A percentile compares a stretch with the other conserved stretches of the same genome.
phyloP scores from a whole-genome alignment of 1,140 invertebrate species.

The Drosophila navojoa region DNA sequence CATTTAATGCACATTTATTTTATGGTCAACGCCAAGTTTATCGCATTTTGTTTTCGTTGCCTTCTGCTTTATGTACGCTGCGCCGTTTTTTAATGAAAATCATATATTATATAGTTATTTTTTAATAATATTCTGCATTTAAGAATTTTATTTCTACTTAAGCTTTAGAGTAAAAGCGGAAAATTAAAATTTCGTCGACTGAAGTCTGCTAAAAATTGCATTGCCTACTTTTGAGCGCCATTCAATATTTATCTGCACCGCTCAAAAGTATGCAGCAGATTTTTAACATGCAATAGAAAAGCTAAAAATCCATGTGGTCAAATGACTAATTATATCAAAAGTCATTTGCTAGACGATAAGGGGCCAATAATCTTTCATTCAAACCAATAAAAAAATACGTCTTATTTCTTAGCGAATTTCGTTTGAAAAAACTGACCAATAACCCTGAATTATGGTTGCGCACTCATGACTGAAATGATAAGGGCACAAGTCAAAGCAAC shows the following conservation, averaged over 20 bases:
- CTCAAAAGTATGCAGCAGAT: slow-evolving; percentile 38
- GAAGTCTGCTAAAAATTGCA: background rate
- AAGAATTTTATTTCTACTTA: no score
- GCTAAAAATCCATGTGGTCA: background rate
- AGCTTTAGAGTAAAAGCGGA: no score
- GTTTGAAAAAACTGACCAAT: background rate
- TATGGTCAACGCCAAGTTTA: slow-evolving; percentile 50
- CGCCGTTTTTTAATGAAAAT: no score
- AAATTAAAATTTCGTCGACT: no score
- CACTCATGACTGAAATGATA: slow-evolving; percentile 7
- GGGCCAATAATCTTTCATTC: slow-evolving; percentile 1
- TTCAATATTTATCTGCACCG: fast-evolving
- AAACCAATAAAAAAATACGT: background rate
- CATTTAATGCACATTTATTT: slow-evolving; percentile 64
- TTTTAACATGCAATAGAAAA: background rate
- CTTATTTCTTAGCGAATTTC: background rate
- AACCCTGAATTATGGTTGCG: background rate
- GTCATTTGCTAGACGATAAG: background rate
- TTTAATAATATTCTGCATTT: no score
- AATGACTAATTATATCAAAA: slow-evolving; percentile 15
- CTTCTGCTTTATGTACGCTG: slow-evolving; percentile 44
- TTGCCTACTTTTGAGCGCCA: slow-evolving; percentile 39
- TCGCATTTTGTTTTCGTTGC: slow-evolving; percentile 15
- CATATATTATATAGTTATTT: no score
- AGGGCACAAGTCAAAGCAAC: background rate